These are phyloP conservation scores for Habroteleia sp. DNA, from an alignment of 2,888 invertebrate species.

Conservation along the genomic window DNA sequence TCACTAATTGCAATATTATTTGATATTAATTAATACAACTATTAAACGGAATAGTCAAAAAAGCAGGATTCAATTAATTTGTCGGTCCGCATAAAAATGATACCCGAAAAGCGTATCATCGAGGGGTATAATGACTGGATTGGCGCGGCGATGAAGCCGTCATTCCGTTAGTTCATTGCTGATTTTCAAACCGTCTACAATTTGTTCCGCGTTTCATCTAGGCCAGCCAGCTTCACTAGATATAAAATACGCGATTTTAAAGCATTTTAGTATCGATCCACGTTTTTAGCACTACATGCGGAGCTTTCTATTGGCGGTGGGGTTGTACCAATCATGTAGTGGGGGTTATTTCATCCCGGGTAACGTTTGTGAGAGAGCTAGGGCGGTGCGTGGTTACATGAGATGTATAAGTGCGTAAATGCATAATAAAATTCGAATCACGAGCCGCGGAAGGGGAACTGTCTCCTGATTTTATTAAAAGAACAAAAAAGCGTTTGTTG, in stretches of 20 bases:
- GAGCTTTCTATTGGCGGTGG: constrained; percentile 74
- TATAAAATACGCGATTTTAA: constrained; percentile 86
- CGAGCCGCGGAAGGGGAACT: constrained; percentile 56
- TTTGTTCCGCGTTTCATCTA: constrained; percentile 65
- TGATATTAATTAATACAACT: too few relatives aligned
- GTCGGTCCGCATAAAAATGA: constrained; percentile 21
- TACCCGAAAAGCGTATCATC: constrained; percentile 34
- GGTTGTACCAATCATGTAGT: constrained; percentile 76
- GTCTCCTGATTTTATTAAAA: constrained; percentile 73
- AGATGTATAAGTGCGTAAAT: constrained; percentile 80
- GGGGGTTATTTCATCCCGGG: constrained; percentile 74
- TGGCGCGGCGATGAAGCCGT: constrained; percentile 42
- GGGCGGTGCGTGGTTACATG: constrained; percentile 76
- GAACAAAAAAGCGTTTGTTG: constrained; percentile 76
- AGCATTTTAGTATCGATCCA: constrained; percentile 86
- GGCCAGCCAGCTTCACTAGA: constrained; percentile 80
- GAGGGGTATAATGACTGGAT: constrained; percentile 44
- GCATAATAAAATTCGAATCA: constrained; percentile 79
- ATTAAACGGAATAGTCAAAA: too few relatives aligned
- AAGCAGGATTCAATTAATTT: too few relatives aligned
- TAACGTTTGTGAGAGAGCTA: constrained; percentile 63
- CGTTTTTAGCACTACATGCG: constrained; percentile 84
- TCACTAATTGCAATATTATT: too few relatives aligned
- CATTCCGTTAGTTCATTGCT: constrained; percentile 59
- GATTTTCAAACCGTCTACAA: constrained; percentile 58